Conservation (phyloP, 2,113 vertebrate genomes). For the Theropithecus gelada region DNA sequence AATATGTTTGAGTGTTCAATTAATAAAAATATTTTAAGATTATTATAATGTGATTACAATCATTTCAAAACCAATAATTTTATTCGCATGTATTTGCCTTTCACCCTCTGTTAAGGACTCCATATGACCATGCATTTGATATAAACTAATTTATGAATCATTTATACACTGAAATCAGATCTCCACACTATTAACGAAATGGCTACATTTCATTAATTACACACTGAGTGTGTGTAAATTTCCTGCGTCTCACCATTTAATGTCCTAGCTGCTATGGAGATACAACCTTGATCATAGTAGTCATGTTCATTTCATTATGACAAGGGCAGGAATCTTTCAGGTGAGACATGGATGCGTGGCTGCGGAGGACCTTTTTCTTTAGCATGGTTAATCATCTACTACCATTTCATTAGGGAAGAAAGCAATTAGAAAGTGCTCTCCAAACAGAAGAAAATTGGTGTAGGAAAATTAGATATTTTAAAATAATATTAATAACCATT, state of each 20-base stretch:
- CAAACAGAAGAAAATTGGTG: background rate
- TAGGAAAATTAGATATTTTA: background rate
- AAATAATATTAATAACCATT: constrained; percentile 37
- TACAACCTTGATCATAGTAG: background rate
- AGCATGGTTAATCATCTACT: background rate
- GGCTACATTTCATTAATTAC: too few relatives aligned
- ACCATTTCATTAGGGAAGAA: background rate
- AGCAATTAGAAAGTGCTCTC: background rate
- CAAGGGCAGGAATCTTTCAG: background rate
- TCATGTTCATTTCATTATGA: background rate
- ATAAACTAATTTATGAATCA: background rate
- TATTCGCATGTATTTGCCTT: background rate
- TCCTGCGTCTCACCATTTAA: background rate
- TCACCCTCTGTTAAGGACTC: background rate
- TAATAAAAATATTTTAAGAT: background rate
- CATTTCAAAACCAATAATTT: background rate
- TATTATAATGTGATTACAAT: background rate
- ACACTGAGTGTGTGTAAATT: background rate
- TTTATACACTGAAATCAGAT: background rate
- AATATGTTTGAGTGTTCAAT: background rate
- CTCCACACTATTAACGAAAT: background rate
- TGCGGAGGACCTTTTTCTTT: background rate
- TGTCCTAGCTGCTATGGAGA: background rate
- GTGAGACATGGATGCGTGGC: background rate
- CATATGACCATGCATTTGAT: background rate